These are phyloP conservation scores for Eupsittula cactorum DNA, from an alignment of 2,113 vertebrate species.

Conservation along the genomic window DNA sequence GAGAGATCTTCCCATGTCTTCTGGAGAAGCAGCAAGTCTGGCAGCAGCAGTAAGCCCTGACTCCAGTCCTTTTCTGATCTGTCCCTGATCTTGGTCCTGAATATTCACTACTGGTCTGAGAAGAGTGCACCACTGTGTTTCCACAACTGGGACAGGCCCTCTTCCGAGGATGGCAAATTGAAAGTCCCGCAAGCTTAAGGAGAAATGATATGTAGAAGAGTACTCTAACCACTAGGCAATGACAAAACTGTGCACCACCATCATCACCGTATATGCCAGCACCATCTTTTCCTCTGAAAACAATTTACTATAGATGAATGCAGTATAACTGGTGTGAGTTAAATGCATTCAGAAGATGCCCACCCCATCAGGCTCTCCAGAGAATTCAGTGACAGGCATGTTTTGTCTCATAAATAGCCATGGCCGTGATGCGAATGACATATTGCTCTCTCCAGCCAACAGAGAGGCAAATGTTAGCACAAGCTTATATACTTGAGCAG, in stretches of 20 bases:
- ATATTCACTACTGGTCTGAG: background rate
- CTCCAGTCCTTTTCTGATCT: accelerated
- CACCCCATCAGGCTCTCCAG: background rate
- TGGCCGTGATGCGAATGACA: background rate
- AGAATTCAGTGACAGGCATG: background rate
- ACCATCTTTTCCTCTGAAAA: background rate
- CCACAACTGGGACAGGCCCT: background rate
- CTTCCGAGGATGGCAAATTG: background rate
- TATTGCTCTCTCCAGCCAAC: background rate
- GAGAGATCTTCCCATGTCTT: background rate
- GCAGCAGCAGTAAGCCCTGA: background rate
- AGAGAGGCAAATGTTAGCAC: background rate
- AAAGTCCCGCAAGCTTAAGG: background rate
- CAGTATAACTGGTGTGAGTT: background rate
- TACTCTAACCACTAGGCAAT: background rate
- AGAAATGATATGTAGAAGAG: background rate
- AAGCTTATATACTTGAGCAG: background rate
- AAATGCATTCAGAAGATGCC: background rate
- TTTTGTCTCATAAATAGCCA: background rate
- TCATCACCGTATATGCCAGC: background rate
- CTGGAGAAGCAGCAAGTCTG: background rate
- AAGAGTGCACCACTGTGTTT: background rate
- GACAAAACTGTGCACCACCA: background rate
- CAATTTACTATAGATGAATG: background rate
- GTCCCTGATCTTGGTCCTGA: slow-evolving; percentile 7